Evolutionary conservation across 2,113 vertebrate genomes (phyloP), one percentile per base, ranked within the genome.

Genomic region (Tiliqua scincoides): DNA sequence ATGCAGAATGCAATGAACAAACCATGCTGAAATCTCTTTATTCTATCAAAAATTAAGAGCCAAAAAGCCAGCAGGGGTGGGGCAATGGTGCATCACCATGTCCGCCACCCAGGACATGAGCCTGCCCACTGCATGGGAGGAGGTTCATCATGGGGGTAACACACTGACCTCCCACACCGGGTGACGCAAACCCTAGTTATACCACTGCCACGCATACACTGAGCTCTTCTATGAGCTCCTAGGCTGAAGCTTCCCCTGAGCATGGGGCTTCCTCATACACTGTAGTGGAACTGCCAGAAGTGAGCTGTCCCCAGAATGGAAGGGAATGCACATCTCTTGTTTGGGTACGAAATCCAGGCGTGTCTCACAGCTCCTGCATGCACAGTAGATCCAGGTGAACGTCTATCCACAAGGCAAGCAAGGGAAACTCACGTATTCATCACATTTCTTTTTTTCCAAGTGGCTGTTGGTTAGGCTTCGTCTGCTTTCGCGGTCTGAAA

Each of bases 401-500:
- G 7, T 25, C 3, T 67, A 9, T 54, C 20, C 25, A 30, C 18
- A 61, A 25, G n/a, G 15, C 6, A 43, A 67, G 23, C 15, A 43
- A 70, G 6, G 62, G 32, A 17, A 18, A 96, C 97, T 96, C 96
- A 97, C 96, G 81, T 97, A 96, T 88, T 97, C 96, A 84, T 97
- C 96, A 0, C 96, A 96, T 91, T 97, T 97, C 94, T 97, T 97
- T 93, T 96, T 97, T 91, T 97, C 96, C 92, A 97, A 86, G 80
- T 97, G 95, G 85, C 96, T 96, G 92, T 97, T 97, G 7, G 96
- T 96, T 84, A 97, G 96, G 89, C 96, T 97, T 94, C 94, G 95
- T 95, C 96, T 96, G 88, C 97, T 97, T 92, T 97, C 97, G 18
- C 96, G 95, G 61, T 97, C 96, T 25, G 95, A 96, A 94, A 97